Percentiles rank a stretch among this genome's conserved stretches.
Evolutionary conservation across 1,140 invertebrate genomes (phyloP).

Genomic region (Neodiprion virginianus): DNA sequence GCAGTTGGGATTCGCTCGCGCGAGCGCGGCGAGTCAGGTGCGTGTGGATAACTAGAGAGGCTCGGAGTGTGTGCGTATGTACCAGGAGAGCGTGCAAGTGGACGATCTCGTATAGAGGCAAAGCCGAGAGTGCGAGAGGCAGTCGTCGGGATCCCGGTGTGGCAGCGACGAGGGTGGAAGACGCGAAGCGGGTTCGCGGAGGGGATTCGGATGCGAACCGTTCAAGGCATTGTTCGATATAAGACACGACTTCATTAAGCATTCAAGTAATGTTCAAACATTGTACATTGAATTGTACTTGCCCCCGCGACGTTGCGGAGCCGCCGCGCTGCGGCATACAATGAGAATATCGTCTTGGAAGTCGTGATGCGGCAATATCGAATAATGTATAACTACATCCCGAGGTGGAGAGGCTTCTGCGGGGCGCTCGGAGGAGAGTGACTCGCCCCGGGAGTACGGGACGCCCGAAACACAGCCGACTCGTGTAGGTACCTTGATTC

Average conservation of each 20-base stretch:
- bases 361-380: conserved; percentile 52
- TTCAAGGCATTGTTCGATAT: conserved; percentile 57
- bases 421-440: neutral
- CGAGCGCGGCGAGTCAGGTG: neutral
- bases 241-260: conserved; percentile 58
- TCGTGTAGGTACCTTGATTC: too few relatives aligned
- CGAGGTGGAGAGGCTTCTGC: conserved; percentile 15
- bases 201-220: conserved; percentile 42
- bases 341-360: conserved; percentile 51
- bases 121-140: conserved; percentile 25
- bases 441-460: conserved; percentile 29
- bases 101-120: conserved; percentile 9
- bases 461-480: neutral
- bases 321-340: conserved; percentile 38
- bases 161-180: neutral
- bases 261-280: conserved; percentile 59
- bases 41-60: conserved; percentile 1
- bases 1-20: conserved; percentile 39
- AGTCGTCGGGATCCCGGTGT: conserved; percentile 11
- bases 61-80: conserved; percentile 1
- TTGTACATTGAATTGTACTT: conserved; percentile 48
- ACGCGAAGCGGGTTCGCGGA: conserved; percentile 28
- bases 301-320: neutral
- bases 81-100: neutral
- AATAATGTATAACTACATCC: conserved; percentile 56